Base-by-base conservation (phyloP, 37 sponge, comb jelly and placozoan species). In the Beroe forskalii region DNA sequence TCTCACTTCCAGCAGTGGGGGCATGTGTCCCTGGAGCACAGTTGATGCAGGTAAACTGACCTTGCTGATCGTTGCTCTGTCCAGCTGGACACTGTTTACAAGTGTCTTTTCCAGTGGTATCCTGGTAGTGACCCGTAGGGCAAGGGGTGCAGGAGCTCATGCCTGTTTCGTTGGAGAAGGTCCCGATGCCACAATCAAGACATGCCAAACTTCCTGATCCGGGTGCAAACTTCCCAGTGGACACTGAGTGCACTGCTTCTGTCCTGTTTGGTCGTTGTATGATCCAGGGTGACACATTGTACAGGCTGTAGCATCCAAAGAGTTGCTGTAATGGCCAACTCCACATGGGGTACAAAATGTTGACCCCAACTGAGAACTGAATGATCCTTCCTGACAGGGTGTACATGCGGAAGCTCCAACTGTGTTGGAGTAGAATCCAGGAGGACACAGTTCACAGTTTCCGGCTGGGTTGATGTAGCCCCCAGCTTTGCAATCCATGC, bases 221-320 rank as follows among this genome's bases (percentile, higher is more conserved):
- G 23, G 44, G 25, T 12, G 86, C 12, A 23, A 38, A 80, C 28
- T 41, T 41, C n/a, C 86, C 86, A 3, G 22, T n/a, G 86, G 55
- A 23, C 86, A 80, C 23, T 42, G 55, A 0, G 8, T 4, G 31
- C 86, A 80, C 27, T 41, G 48, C 42, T 4, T 22, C 9, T 32
- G 38, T 80, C 86, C 86, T 6, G 4, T 22, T 30, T 80, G 37
- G 35, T 42, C 86, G 31, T 80, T 80, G 40, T 27, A 80, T 6
- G 86, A 44, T 42, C 86, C 86, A 23, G 86, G 86, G n/a, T 80
- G 86, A 43, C 86, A 80, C 86, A 80, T 80, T 23, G 86, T 80
- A 80, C 86, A 80, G 4, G 86, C 44, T 14, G 86, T 80, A 25
- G 86, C 86, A 43, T 80, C 86, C 4, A 37, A 43, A 44, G 86